Evolutionary conservation across 2,888 invertebrate species (phyloP).

Genomic region (Patella depressa): DNA sequence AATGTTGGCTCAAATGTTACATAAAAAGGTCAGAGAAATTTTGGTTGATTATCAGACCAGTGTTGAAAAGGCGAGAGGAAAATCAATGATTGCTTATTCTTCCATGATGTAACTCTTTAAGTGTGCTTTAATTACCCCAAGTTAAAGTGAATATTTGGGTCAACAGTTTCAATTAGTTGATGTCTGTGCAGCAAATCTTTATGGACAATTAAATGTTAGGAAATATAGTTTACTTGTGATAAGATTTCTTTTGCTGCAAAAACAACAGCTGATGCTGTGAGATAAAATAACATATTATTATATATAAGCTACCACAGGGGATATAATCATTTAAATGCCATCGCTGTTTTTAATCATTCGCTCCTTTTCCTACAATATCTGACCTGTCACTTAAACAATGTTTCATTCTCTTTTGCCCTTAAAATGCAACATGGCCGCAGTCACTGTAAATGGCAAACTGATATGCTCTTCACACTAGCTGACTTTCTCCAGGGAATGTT

Average conservation of each 20-base stretch:
- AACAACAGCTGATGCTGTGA: no score
- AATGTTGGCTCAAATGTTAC: background rate
- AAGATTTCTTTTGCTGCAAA: no score
- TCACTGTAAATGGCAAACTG: background rate
- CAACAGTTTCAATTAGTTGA: background rate
- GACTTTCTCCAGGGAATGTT: constrained; percentile 1
- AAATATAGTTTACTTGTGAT: no score
- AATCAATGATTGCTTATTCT: constrained; percentile 9
- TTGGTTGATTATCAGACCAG: background rate
- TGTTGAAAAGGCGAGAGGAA: background rate
- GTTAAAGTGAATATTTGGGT: constrained; percentile 3
- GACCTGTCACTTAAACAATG: no score
- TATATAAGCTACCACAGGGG: no score
- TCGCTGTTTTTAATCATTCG: no score
- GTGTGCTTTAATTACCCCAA: background rate
- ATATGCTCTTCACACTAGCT: constrained; percentile 7
- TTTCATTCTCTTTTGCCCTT: no score
- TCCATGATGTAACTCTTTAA: constrained; percentile 3
- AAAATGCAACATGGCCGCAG: no score
- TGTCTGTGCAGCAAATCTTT: background rate
- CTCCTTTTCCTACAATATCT: no score
- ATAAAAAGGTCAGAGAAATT: background rate
- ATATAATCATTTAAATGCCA: no score
- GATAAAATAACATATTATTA: no score
- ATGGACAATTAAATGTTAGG: background rate